Base-by-base conservation (phyloP, 2,888 invertebrate species). In the Aphrophora alni region DNA sequence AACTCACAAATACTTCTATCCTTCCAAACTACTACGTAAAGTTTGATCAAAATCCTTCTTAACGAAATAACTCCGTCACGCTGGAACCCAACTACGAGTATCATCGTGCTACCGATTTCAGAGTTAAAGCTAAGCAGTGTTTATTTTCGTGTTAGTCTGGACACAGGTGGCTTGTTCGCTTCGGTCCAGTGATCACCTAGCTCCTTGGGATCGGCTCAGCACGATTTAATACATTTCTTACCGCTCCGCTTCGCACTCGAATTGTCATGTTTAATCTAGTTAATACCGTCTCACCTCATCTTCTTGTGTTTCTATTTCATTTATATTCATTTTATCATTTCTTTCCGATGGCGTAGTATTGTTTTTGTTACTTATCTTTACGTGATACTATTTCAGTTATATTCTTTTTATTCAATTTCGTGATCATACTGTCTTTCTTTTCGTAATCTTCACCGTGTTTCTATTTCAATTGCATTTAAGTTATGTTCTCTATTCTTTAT, bases 181-280 rank as follows among this genome's bases (percentile, higher is more conserved):
- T 14, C 59, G 59, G 21, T 59, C 59, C 59, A 59, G 21, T 59
- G 59, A 3, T n/a, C 10, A 21, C 21, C 59, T 3, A 27, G 25
- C 21, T 38, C 28, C 74, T 74, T 12, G 5, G 33, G 33, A 33
- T 33, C 33, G 5, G 21, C 10, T 33, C 12, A 38, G 38, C 75
- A 33, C 75, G 51, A 38, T 59, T 73, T 76, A 27, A 33, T 26
- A 24, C 51, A 69, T 51, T 59, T 28, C 28, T 21, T 78, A 38
- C 38, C 14, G 44, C 17, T 44, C 17, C 44, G 10, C 33, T 75
- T 82, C 75, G 70, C 69, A 38, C 24, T 38, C 75, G 28, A n/a
- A 17, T 74, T 59, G 75, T 75, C 51, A 74, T 74, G 69, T 77
- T 69, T 69, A 44, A 51, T 75, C 76, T 73, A 38, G 24, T 59